Evolutionary conservation across 2,113 vertebrate genomes (phyloP), one percentile per base, ranked within the genome.

Genomic region (Salvator merianae): DNA sequence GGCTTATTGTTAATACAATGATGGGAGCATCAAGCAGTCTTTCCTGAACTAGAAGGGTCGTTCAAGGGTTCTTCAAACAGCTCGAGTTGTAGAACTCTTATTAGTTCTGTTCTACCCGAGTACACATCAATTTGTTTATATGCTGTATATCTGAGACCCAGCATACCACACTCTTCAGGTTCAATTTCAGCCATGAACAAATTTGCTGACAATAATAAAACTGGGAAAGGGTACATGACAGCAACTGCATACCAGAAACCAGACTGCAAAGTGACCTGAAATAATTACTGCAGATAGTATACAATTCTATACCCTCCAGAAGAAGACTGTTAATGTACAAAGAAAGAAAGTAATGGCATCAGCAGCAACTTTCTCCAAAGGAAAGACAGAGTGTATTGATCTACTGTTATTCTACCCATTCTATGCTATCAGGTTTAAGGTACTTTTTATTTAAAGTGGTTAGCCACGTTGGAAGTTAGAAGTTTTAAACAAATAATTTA

Each of bases 121-220:
- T 30, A 82, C 1, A 6, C 14, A 50, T 28, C 53, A 2, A 30
- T 77, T 82, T 75, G 82, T 77, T 82, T 78, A 53, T 74, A 79
- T 5, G 80, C 14, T 55, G 10, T n/a, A 85, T 1, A 62, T 24
- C 7, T 1, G 22, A 50, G 30, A 13, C 53, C 65, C 82, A 73
- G 10, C 1, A 88, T 22, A 75, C 8, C 3, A 87, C 24, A 79
- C 47, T 87, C 69, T 88, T 71, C 75, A 87, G 28, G 68, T 24
- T 88, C 71, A 59, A 89, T 89, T 84, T 85, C 59, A 87, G 66
- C 73, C 84, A 77, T 82, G 86, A 88, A 47, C 40, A 74, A 81
- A 72, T 78, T 9, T 86, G 53, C 20, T 77, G 50, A 81, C 22
- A 68, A 76, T 34, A 82, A 6, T 10, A 83, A 79, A 90, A 91